These are phyloP conservation scores for Agrilus cyanescens DNA, from an alignment of 2,888 invertebrate species.

Conservation along the genomic window DNA sequence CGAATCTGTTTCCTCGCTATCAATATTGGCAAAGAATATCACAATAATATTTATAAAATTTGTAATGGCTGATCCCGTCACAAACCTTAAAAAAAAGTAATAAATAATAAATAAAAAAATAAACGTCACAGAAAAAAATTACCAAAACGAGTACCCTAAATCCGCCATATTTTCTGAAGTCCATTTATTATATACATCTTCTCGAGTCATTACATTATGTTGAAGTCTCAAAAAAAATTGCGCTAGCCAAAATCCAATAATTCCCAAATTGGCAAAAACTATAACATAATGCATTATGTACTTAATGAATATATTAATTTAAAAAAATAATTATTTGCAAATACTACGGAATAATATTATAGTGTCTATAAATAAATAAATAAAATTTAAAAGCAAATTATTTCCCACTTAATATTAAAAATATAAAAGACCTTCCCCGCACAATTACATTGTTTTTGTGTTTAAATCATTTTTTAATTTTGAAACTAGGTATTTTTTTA, in stretches of 20 bases:
- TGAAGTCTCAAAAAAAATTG: constrained; percentile 73
- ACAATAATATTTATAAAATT: constrained; percentile 63
- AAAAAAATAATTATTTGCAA: too few relatives aligned
- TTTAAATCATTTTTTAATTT: too few relatives aligned
- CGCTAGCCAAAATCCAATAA: constrained; percentile 69
- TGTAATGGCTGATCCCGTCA: constrained; percentile 56
- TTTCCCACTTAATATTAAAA: too few relatives aligned
- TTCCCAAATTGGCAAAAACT: constrained; percentile 65
- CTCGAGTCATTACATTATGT: constrained; percentile 68
- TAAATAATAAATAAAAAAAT: not conserved
- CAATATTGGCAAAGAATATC: constrained; percentile 60
- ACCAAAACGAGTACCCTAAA: constrained; percentile 83
- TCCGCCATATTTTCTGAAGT: constrained; percentile 69
- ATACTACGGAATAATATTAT: constrained; percentile 2
- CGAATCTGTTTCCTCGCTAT: constrained; percentile 49
- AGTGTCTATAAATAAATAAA: too few relatives aligned
- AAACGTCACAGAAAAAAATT: constrained; percentile 17
- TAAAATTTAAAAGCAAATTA: too few relatives aligned
- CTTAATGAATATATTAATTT: too few relatives aligned
- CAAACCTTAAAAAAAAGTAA: constrained; percentile 44
- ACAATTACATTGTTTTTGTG: too few relatives aligned
- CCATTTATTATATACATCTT: constrained; percentile 72
- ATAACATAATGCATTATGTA: too few relatives aligned
- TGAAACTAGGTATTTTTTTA: too few relatives aligned
- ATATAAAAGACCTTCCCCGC: too few relatives aligned